Conservation (phyloP, 2,113 vertebrate species). For the Picathartes gymnocephalus region DNA sequence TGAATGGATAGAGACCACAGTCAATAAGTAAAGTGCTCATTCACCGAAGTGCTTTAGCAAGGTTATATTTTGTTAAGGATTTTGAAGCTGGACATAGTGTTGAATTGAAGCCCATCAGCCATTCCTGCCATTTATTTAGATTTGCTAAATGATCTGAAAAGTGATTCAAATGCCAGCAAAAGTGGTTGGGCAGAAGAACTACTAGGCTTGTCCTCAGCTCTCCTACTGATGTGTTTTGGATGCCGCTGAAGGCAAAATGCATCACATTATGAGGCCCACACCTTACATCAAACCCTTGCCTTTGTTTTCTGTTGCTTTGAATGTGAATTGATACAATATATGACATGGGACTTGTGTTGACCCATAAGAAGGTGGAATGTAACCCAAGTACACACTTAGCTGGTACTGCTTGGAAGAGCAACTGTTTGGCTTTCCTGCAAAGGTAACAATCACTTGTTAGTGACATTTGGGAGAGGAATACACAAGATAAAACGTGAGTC, state of each 20-base stretch:
- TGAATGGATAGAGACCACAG: slow-evolving; percentile 44
- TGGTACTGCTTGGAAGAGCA: not conserved
- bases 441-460: not conserved
- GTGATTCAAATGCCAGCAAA: not conserved
- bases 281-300: not conserved
- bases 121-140: slow-evolving; percentile 9
- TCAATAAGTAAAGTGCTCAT: slow-evolving; percentile 61
- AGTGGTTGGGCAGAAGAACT: not conserved
- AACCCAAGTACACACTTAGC: not conserved
- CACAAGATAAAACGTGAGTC: not conserved
- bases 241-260: not conserved
- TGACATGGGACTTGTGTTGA: not conserved
- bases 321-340: not conserved
- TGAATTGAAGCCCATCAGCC: slow-evolving; percentile 17
- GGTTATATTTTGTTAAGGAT: slow-evolving; percentile 44
- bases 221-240: not conserved
- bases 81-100: not conserved
- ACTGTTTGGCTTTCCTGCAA: not conserved
- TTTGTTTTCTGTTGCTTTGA: not conserved
- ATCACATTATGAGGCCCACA: not conserved
- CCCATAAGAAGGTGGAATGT: not conserved
- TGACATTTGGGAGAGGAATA: not conserved
- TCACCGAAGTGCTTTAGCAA: slow-evolving; percentile 46
- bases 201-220: not conserved
- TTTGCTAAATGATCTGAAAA: slow-evolving; percentile 19